Conservation (phyloP, 2,113 vertebrate genomes). For the Ciconia stormi region DNA sequence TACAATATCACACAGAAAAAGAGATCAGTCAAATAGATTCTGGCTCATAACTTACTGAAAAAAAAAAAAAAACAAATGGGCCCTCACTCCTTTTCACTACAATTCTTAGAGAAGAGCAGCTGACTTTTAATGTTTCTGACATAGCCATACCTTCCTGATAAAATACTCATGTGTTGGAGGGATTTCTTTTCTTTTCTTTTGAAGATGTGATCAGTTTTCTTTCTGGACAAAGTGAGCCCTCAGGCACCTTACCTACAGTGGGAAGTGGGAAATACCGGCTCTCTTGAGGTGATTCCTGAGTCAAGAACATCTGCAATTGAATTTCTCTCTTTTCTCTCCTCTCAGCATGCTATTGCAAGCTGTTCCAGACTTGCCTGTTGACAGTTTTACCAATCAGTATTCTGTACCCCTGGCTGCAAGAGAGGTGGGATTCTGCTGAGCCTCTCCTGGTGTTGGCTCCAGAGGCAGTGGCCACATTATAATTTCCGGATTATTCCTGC, state of each 20-base stretch:
- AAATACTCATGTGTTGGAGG: neutral
- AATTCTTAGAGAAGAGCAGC: neutral
- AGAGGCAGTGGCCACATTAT: neutral
- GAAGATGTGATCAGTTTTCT: neutral
- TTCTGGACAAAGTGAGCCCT: neutral
- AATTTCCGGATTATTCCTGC: neutral
- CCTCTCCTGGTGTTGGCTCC: neutral
- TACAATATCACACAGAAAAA: neutral
- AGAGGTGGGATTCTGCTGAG: neutral
- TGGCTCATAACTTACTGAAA: neutral
- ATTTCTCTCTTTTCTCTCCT: neutral
- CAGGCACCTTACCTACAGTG: neutral
- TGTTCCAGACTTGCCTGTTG: neutral
- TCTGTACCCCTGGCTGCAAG: accelerated
- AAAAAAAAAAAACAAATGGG: neutral
- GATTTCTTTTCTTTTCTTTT: neutral
- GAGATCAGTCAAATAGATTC: neutral
- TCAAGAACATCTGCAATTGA: neutral
- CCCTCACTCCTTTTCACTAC: neutral
- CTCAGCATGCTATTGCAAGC: neutral
- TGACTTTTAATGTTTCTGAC: neutral
- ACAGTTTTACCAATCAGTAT: neutral
- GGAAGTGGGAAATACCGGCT: neutral
- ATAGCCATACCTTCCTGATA: neutral
- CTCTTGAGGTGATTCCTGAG: neutral